Base-by-base conservation (phyloP, 2,888 invertebrate species). In the Platycnemis pennipes region DNA sequence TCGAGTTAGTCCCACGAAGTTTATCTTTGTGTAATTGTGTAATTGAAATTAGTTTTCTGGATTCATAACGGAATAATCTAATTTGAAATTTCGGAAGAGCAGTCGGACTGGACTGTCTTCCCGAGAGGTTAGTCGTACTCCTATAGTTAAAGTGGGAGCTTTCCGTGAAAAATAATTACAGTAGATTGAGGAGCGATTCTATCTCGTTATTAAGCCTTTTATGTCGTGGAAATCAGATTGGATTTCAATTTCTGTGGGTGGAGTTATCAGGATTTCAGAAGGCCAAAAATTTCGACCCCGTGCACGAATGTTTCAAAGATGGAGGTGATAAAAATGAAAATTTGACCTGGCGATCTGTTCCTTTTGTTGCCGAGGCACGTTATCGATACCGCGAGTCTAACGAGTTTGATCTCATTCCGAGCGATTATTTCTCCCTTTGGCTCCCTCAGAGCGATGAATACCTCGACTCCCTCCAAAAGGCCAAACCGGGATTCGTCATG, bases 181-280 rank as follows among this genome's bases (percentile, higher is more conserved):
- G n/a, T 26, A 26, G 63, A 63, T 26, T 26, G n/a, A 63, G 22
- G 63, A 63, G 5, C n/a, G 63, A 63, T 63, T 63, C 8, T 22
- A 63, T 63, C 63, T 63, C n/a, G n/a, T 2, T n/a, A 63, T 63
- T 63, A 63, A 63, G 63, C 63, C 63, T 8, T 63, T 63, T 63
- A 63, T 22, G 63, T n/a, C 63, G n/a, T 63, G 63, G n/a, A 63
- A 63, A 63, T 63, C 63, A 63, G 63, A 63, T 63, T 63, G 63
- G 63, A 26, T n/a, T 63, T 63, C 63, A 63, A 63, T 63, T 63
- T 63, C 63, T 63, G 26, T 5, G 19, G n/a, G 63, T 26, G 63
- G 26, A 5, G n/a, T 26, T 63, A 63, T 26, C 63, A 26, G 63
- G 22, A 63, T 26, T 22, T 63, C n/a, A 63, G 63, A n/a, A 5